Percentiles rank a stretch among this genome's conserved stretches.
Conservation (phyloP, 2,888 invertebrate species). For the Synergus gifuensis region DNA sequence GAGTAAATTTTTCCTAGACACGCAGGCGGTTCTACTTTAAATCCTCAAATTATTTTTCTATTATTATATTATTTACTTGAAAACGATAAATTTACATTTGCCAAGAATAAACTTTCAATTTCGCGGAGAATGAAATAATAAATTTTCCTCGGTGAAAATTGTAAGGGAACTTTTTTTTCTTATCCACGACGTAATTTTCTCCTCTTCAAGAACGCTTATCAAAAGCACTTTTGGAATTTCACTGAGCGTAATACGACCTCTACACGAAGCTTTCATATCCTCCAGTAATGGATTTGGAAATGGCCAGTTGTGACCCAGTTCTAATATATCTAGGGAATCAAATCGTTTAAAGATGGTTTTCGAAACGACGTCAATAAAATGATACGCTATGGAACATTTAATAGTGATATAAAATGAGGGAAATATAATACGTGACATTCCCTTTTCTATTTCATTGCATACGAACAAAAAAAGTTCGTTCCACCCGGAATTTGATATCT, state of each 20-base stretch:
- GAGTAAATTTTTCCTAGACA: too few relatives aligned
- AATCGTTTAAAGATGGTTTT: conserved; percentile 6
- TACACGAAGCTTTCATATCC: background rate
- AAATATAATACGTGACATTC: conserved; percentile 6
- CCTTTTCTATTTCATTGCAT: background rate
- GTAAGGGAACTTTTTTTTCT: too few relatives aligned
- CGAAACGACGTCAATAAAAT: conserved; percentile 19
- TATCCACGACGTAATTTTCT: conserved; percentile 1
- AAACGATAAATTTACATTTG: too few relatives aligned
- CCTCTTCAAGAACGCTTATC: background rate
- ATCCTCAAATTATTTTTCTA: too few relatives aligned
- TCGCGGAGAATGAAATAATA: too few relatives aligned
- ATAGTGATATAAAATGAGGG: background rate
- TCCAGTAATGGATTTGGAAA: background rate
- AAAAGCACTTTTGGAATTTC: background rate
- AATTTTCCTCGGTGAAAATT: too few relatives aligned
- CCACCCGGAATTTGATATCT: background rate
- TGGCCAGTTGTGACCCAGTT: background rate
- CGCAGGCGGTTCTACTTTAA: too few relatives aligned
- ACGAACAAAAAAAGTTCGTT: background rate
- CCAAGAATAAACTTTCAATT: too few relatives aligned
- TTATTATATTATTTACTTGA: too few relatives aligned
- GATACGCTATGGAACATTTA: background rate
- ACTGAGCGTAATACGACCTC: background rate
- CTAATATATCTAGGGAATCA: background rate